Evolutionary conservation across 1,140 invertebrate genomes (phyloP).

Genomic region (Nixonia krombeini): DNA sequence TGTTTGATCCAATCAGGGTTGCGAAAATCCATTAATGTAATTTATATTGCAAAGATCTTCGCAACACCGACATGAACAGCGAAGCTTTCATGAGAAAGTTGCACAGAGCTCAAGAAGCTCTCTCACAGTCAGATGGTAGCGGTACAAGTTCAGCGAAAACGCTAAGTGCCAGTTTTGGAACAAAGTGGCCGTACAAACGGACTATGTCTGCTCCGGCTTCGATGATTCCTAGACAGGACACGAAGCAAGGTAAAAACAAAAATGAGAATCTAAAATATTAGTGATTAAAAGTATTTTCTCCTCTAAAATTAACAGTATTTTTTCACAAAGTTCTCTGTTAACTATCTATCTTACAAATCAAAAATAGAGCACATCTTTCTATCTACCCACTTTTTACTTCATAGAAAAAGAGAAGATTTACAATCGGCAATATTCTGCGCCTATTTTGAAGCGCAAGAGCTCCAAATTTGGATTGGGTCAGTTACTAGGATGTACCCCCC

Average conservation of each 20-base stretch:
- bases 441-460: constrained; percentile 90
- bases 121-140: constrained; percentile 79
- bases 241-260: constrained; percentile 78
- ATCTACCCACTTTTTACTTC: background rate
- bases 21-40: too few species aligned
- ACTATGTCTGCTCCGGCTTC: constrained; percentile 92
- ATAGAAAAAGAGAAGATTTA: constrained; percentile 92
- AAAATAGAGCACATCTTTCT: too few species aligned
- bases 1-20: too few species aligned
- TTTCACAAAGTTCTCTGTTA: too few species aligned
- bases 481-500: constrained; percentile 78
- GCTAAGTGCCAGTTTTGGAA: constrained; percentile 89
- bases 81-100: constrained; percentile 92
- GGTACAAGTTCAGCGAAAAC: constrained; percentile 80
- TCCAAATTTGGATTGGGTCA: constrained; percentile 92
- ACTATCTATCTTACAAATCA: too few species aligned
- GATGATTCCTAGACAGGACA: constrained; percentile 83
- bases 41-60: constrained; percentile 81
- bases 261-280: background rate
- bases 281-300: too few species aligned
- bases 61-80: constrained; percentile 90
- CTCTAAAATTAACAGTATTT: too few species aligned
- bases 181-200: constrained; percentile 95
- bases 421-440: constrained; percentile 89
- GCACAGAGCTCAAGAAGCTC: constrained; percentile 89